Evolutionary conservation across 2,113 vertebrate species (phyloP), one percentile per base, ranked within the genome.

Genomic region (Hippocampus barbouri): DNA sequence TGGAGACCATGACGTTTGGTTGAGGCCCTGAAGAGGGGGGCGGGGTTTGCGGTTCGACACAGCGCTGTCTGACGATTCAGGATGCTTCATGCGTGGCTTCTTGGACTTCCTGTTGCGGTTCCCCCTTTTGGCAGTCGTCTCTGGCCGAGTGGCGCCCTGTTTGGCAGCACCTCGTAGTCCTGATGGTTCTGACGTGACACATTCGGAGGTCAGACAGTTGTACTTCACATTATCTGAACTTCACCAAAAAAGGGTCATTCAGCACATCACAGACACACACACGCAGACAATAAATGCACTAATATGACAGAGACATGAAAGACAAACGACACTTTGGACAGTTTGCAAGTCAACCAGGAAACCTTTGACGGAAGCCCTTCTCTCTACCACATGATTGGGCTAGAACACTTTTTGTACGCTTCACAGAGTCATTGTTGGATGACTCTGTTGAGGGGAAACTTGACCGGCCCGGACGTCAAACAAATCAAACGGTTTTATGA

Each of bases 81-180:
- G 92, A 6, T 93, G 93, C 77, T 94, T 95, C 67, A 92, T 88
- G 21, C 95, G 91, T 14, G 93, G 94, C 57, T 91, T 92, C 79
- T 95, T 95, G 0, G 94, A 92, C 84, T 98, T 99, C 71, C 94
- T 93, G 84, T 90, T 95, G 73, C 93, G 96, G 14, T 91, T 93
- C 1, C 78, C 86, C 70, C 92, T 95, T 67, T 90, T 95, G 87
- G 85, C 66, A 2, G 73, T 40, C 0, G 84, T 85, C 78, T 91
- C 90, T 0, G 76, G 82, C 40, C 79, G 75, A 2, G 79, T 10
- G 10, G 74, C 60, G 59, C 87, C 81, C 5, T 79, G 89, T 72
- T 90, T 94, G 79, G 74, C 68, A 3, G 72, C 75, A 8, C 79
- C 66, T 54, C 66, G 68, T 25, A 65, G 49, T n/a, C 81, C 78